Conservation (phyloP, 2,113 vertebrate species). For the Lynx canadensis region DNA sequence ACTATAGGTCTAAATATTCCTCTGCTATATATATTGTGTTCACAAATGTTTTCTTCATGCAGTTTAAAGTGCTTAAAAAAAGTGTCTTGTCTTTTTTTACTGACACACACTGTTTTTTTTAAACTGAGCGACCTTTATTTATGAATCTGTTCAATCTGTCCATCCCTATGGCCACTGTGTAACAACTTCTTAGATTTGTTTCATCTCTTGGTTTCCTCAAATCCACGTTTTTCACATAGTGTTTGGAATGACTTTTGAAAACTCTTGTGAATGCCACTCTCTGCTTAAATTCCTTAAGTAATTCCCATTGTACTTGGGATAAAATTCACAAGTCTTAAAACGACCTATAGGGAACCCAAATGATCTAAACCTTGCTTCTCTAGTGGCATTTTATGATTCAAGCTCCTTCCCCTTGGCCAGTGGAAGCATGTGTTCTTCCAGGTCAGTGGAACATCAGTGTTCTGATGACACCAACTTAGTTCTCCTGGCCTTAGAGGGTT, state of each 20-base stretch:
- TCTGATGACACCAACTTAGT: neutral
- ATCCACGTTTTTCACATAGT: neutral
- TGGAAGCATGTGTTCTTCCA: neutral
- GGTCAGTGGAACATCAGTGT: neutral
- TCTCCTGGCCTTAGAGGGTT: neutral
- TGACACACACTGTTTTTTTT: neutral
- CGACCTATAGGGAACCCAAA: neutral
- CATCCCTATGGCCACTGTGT: neutral
- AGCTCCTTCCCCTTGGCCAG: neutral
- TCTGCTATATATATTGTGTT: neutral
- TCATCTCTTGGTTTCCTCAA: neutral
- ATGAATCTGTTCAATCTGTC: neutral
- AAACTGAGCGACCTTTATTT: neutral
- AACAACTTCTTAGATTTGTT: neutral
- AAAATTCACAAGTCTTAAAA: neutral
- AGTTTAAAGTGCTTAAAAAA: neutral
- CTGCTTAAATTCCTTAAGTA: neutral
- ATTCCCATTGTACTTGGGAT: neutral
- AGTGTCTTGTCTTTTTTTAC: neutral
- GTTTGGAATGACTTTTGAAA: neutral
- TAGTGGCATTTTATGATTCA: neutral
- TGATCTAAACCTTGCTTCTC: neutral
- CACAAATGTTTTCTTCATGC: neutral
- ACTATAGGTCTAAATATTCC: neutral
- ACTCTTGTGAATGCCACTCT: neutral